Percentiles rank a stretch among this genome's conserved stretches.
Conservation (phyloP, 2,888 invertebrate species). For the Hirtodrosophila trivittata region DNA sequence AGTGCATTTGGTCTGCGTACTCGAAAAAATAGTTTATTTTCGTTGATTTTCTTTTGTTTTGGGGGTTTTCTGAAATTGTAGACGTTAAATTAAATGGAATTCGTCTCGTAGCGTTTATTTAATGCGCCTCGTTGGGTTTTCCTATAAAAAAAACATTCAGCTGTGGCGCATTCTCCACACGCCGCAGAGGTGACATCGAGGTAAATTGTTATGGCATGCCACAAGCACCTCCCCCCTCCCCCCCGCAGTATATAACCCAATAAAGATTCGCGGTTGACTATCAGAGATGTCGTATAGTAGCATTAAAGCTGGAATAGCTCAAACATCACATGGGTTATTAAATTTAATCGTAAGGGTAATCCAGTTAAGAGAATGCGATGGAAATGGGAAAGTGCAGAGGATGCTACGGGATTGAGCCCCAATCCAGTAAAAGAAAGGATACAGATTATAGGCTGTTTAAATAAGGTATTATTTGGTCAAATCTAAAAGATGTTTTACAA, state of each 20-base stretch:
- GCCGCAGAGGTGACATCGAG: constrained; percentile 61
- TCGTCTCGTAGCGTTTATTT: constrained; percentile 69
- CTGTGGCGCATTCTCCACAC: constrained; percentile 18
- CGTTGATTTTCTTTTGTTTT: constrained; percentile 15
- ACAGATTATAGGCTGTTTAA: too few relatives aligned
- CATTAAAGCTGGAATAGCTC: too few relatives aligned
- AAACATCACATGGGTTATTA: too few relatives aligned
- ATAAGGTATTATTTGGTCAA: too few relatives aligned
- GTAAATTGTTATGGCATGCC: constrained; percentile 59
- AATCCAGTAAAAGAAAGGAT: too few relatives aligned
- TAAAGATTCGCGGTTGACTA: too few relatives aligned
- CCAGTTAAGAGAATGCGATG: too few relatives aligned
- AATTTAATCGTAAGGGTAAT: too few relatives aligned
- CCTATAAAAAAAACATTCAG: constrained; percentile 28
- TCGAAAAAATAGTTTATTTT: neutral
- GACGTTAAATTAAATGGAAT: constrained; percentile 74
- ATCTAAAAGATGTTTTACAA: too few relatives aligned
- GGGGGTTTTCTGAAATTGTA: constrained; percentile 44
- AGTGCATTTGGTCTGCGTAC: neutral
- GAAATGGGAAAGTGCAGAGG: too few relatives aligned
- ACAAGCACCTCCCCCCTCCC: neutral
- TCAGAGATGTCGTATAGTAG: too few relatives aligned
- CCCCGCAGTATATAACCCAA: constrained; percentile 23
- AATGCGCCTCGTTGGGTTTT: constrained; percentile 68
- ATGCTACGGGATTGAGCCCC: too few relatives aligned